Percentiles rank a stretch among this genome's conserved stretches.
phyloP scores from a whole-genome alignment of 2,888 invertebrate species.

The Melanchra persicariae region DNA sequence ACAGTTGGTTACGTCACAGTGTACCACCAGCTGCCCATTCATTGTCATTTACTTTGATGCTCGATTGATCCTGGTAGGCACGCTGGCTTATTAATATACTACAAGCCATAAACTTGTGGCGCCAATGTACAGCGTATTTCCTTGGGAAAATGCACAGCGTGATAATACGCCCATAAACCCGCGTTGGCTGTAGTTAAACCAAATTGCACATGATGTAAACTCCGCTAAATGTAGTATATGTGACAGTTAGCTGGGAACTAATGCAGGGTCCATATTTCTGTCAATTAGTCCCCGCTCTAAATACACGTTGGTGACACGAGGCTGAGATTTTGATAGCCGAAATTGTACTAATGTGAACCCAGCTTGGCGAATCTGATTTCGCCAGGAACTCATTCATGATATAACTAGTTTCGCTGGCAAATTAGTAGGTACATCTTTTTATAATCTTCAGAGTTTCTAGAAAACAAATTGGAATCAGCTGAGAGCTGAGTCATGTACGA shows the following conservation, averaged over 20 bases:
- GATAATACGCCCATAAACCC: conserved; percentile 16
- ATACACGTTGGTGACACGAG: conserved; percentile 20
- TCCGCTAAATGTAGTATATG: conserved; percentile 18
- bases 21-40: conserved; percentile 74
- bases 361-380: not conserved
- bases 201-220: conserved; percentile 19
- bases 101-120: conserved; percentile 71
- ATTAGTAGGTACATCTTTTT: too few species aligned
- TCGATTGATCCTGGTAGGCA: conserved; percentile 81
- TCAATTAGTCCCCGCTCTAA: conserved; percentile 1
- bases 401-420: not conserved
- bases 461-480: not conserved
- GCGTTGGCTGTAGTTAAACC: conserved; percentile 2
- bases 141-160: conserved; percentile 45
- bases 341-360: conserved; percentile 5
- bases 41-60: conserved; percentile 85
- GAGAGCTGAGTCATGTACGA: too few species aligned
- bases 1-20: conserved; percentile 47
- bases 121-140: conserved; percentile 57
- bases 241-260: conserved; percentile 20
- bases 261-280: conserved; percentile 15
- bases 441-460: not conserved
- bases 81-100: conserved; percentile 71
- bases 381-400: not conserved
- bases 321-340: conserved; percentile 12